Base-by-base conservation (phyloP, 2,888 invertebrate species). In the Lithophane semibrunnea region DNA sequence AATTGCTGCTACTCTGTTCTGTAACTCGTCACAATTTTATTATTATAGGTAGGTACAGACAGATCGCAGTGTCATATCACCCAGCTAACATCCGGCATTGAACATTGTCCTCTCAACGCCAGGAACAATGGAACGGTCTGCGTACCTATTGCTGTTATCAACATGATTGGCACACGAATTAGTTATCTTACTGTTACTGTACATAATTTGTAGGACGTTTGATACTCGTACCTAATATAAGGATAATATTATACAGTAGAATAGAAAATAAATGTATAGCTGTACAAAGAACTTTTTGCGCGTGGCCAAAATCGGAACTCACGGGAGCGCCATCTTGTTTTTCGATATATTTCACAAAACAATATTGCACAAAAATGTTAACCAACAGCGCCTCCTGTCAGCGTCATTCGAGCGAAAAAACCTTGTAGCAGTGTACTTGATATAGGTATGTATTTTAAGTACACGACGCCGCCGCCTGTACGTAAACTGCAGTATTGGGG, bases 61-160 rank as follows among this genome's bases (percentile, higher is more conserved):
- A 42, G 52, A 72, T 49, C 16, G 21, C 54, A 24, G 24, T 54
- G 21, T 80, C 61, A 68, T 44, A 76, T n/a, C 70, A 64, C 13
- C 13, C 29, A 49, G 42, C 7, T n/a, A 42, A 80, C 42, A 56
- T 80, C 81, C 63, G 54, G 73, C 21, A 7, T 13, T 61, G 80
- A 18, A 64, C 73, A 63, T 73, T 49, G 73, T 42, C 42, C 81
- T 64, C 21, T 42, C 49, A 73, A 29, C 49, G 42, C 24, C 54
- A 37, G 52, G 42, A 73, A 77, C 81, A 77, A 64, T 81, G 77
- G 77, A n/a, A 49, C 63, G 73, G 81, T 81, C 81, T 81, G 49
- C 63, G 63, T 81, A n/a, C n/a, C n/a, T n/a, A 81, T 77, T 56
- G 63, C 63, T 73, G 81, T 73, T 64, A 77, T 77, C 63, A 81